Conservation (phyloP, 2,888 invertebrate genomes). For the Coleophora flavipennella region DNA sequence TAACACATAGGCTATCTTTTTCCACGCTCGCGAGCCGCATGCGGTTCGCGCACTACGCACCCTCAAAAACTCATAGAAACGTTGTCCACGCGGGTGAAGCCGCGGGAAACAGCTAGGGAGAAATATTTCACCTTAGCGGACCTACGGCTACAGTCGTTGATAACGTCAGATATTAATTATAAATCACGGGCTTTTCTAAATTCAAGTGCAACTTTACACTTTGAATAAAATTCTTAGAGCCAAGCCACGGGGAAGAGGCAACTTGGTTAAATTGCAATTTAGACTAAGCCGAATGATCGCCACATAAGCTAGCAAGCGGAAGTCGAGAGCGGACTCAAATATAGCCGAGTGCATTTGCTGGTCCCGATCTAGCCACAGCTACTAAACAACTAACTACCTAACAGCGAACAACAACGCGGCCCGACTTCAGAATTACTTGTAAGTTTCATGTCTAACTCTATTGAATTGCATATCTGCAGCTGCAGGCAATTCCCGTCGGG, state of each 20-base stretch:
- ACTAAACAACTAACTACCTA: slow-evolving; percentile 29
- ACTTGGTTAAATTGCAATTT: slow-evolving; percentile 57
- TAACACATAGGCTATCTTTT: no score
- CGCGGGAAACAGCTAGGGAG: no score
- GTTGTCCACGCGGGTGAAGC: no score
- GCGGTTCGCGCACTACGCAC: no score
- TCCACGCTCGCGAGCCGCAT: no score
- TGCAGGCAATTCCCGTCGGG: slow-evolving; percentile 7
- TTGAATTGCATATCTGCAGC: slow-evolving; percentile 1
- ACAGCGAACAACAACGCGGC: not conserved
- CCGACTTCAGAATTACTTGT: not conserved
- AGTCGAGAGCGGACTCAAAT: slow-evolving; percentile 41
- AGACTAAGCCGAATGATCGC: slow-evolving; percentile 49
- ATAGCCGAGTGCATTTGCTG: slow-evolving; percentile 35
- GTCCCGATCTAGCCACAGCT: slow-evolving; percentile 33
- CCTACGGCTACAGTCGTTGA: no score
- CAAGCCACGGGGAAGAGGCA: slow-evolving; percentile 23
- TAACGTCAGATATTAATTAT: no score
- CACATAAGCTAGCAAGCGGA: slow-evolving; percentile 47
- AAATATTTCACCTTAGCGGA: no score
- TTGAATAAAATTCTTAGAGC: slow-evolving; percentile 17
- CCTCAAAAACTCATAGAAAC: no score
- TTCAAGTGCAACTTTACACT: not conserved
- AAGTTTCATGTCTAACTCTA: not conserved
- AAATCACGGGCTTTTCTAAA: no score